Base-by-base conservation (phyloP, 2,888 invertebrate species). In the Pyrochroa serraticornis region DNA sequence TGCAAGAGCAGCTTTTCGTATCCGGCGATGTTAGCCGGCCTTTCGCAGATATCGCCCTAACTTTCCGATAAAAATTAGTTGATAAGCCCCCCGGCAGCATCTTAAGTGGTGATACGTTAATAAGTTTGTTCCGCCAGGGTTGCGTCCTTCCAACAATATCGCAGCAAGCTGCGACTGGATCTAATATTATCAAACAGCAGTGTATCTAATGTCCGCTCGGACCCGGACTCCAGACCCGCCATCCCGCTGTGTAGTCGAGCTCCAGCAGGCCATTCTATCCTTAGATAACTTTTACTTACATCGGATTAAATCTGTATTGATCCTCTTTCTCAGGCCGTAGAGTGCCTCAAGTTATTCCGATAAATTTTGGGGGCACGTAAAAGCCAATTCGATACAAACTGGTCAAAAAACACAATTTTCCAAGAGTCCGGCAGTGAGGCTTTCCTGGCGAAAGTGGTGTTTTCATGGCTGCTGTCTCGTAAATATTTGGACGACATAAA, bases 221-320 rank as follows among this genome's bases (percentile, higher is more conserved):
- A 52, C 55, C 55, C 54, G 51, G 51, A 50, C 38, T 47, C 43
- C 50, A 43, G 54, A 50, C 48, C 31, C 50, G 43, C 39, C 31
- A 51, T 54, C 62, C 47, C 55, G 47, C 41, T 44, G 53, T 54
- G 51, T 61, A 57, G 54, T 54, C 45, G 44, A 60, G 54, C 58
- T 62, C 64, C 60, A 51, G 62, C 58, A 56, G 59, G 59, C 56
- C 57, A 56, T 62, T 58, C 65, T 51, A 58, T 56, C 59, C 58
- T 58, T 60, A 54, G 62, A 63, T 64, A 64, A 63, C 66, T 66
- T 64, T 66, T 64, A 66, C 66, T 64, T 64, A 66, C 63, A 52
- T 63, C 60, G 64, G 66, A 66, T 66, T 66, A 66, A 66, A 66
- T 66, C 63, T 64, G 63, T 66, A 66, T 66, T 62, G 66, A 66